Evolutionary conservation across 2,113 vertebrate genomes (phyloP).

Genomic region (Agapornis roseicollis): DNA sequence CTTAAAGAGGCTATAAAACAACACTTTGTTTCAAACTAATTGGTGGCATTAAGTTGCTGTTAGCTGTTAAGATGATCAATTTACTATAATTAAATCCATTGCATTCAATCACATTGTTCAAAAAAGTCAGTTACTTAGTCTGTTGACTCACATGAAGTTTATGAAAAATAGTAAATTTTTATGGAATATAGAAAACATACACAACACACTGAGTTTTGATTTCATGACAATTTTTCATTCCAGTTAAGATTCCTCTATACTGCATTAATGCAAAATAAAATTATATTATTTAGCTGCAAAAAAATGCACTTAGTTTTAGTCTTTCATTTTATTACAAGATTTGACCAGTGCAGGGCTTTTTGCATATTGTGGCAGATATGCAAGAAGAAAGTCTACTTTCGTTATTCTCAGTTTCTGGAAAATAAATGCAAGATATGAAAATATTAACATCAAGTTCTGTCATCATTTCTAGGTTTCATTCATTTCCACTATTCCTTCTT

Average conservation of each 20-base stretch:
- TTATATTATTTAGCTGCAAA: not conserved
- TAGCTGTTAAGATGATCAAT: slow-evolving; percentile 45
- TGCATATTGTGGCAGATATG: not conserved
- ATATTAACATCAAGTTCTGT: not conserved
- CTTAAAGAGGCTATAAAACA: slow-evolving; percentile 32
- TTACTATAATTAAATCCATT: slow-evolving; percentile 46
- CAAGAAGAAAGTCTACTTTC: not conserved
- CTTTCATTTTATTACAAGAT: not conserved
- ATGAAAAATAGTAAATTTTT: not conserved
- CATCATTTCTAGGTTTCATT: not conserved
- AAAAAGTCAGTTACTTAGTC: not conserved
- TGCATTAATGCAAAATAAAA: not conserved
- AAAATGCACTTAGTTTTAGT: not conserved
- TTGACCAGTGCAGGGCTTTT: not conserved
- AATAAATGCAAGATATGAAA: not conserved
- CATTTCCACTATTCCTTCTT: not conserved
- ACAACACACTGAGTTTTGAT: not conserved
- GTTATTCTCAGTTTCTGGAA: not conserved
- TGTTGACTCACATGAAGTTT: not conserved
- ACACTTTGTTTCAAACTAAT: slow-evolving; percentile 31
- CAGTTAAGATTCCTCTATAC: not conserved
- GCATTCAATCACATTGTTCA: not conserved
- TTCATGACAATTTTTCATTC: not conserved
- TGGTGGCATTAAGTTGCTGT: slow-evolving; percentile 12
- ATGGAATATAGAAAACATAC: not conserved